Conservation (phyloP, 2,113 vertebrate genomes). For the Acrocephalus kingi region DNA sequence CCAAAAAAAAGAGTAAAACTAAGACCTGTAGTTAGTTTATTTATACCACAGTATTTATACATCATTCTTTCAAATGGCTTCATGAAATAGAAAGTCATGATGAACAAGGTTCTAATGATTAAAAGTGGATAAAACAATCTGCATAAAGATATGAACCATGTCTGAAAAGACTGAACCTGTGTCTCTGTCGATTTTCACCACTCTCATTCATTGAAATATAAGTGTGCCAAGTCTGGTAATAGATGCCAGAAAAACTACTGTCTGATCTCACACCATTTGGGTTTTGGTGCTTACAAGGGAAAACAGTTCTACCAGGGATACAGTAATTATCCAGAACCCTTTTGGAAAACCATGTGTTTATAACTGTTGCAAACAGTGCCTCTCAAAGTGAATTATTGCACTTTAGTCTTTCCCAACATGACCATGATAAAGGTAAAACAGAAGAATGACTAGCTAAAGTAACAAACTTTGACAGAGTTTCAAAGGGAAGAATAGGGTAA, state of each 20-base stretch:
- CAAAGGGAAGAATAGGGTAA: neutral
- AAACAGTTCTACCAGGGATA: neutral
- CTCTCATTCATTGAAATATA: neutral
- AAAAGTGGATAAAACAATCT: neutral
- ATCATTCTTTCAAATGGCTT: neutral
- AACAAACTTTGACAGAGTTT: neutral
- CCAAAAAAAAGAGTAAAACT: neutral
- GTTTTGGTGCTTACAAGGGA: neutral
- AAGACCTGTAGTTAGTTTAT: neutral
- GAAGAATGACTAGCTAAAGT: neutral
- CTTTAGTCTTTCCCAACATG: neutral
- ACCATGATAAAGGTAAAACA: neutral
- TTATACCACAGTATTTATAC: neutral
- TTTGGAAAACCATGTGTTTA: neutral
- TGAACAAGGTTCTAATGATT: neutral
- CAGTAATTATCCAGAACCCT: neutral
- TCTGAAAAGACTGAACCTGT: neutral
- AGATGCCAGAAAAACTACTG: neutral
- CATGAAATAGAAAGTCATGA: neutral
- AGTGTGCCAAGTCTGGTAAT: neutral
- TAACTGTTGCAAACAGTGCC: neutral
- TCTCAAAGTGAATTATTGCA: neutral
- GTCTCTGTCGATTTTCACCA: neutral
- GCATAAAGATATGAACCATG: neutral
- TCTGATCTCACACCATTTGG: neutral